Base-by-base conservation (phyloP, 2,888 invertebrate genomes). In the Drosophila pegasa region DNA sequence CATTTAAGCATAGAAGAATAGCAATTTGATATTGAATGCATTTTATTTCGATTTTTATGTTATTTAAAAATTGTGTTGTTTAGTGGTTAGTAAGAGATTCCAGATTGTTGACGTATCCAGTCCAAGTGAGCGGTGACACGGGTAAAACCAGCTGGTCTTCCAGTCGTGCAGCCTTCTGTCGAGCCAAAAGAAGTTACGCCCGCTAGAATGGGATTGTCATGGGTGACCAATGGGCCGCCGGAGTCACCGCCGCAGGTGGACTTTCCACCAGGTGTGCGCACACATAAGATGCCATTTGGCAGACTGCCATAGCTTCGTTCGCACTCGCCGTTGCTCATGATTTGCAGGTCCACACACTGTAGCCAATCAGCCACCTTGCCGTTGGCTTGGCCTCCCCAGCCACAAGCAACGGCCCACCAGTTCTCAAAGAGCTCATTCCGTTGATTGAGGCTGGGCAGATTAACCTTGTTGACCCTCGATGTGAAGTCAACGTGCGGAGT, bases 361-460 rank as follows among this genome's bases (percentile, higher is more conserved):
- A 93, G 81, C 43, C 91, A 90, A 2, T 88, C 67, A 43, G 62
- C 65, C 16, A 62, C 22, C 10, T 57, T 9, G 2, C 63, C 61
- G 45, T 89, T 81, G 3, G 78, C 74, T 56, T 55, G 69, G 9
- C 79, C 87, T 29, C 93, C 93, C 93, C 93, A 93, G 14, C 93
- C 93, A 50, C 92, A 92, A 43, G 91, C 91, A 10, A 89, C 78
- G 10, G 89, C 90, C 16, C 63, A 69, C 25, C 75, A 68, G 33
- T 89, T 89, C 25, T 80, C 78, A 61, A 91, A 92, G 5, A 35
- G 72, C 0, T 82, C 69, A 35, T 85, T 78, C 6, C 64, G 45
- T 16, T 62, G 64, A 6, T 65, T 62, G 0, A 58, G 45, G 12
- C 16, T 40, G 3, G 88, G 88, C 41, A 88, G 37, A 9, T 16